Conservation (phyloP, 2,113 vertebrate species). For the Dasyornis broadbenti region DNA sequence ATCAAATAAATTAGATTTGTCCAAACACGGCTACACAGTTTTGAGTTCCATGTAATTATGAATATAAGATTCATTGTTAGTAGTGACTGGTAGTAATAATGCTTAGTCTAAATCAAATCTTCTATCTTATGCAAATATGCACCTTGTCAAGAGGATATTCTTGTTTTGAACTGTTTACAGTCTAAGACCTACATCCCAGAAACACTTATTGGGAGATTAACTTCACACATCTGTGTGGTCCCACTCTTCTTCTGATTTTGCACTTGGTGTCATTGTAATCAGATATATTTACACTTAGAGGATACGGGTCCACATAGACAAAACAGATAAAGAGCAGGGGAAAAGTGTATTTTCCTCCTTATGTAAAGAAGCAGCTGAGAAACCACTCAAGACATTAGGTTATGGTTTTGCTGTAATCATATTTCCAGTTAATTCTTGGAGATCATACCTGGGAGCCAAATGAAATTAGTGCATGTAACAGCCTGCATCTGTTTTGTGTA, state of each 20-base stretch:
- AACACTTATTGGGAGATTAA: background rate
- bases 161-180: background rate
- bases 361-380: background rate
- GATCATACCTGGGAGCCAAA: background rate
- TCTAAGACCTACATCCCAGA: background rate
- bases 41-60: background rate
- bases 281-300: background rate
- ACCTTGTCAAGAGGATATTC: background rate
- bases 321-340: background rate
- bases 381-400: background rate
- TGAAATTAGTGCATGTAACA: background rate
- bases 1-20: slow-evolving; percentile 31
- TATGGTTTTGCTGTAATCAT: background rate
- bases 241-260: background rate
- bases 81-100: background rate
- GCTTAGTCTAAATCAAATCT: background rate
- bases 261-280: background rate
- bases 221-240: background rate
- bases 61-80: background rate
- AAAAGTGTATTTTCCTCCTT: background rate
- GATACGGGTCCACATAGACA: background rate
- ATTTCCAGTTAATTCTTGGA: background rate
- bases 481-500: background rate
- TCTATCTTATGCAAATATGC: background rate
- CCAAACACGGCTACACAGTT: background rate